Conservation (phyloP, 2,113 vertebrate genomes). For the Rhagologus leucostigma region DNA sequence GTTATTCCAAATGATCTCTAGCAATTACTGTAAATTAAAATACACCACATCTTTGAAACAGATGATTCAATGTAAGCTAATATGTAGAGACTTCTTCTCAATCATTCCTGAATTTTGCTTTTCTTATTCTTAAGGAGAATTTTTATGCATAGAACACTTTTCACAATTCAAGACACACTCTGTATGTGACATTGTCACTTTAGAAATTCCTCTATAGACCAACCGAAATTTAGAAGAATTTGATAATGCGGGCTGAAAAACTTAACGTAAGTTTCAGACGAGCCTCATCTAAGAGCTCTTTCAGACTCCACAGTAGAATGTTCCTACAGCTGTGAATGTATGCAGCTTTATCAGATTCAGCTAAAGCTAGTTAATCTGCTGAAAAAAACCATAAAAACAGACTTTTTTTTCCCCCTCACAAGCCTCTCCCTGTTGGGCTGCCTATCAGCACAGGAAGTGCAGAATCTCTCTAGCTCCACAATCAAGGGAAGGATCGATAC, state of each 20-base stretch:
- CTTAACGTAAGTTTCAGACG: not conserved
- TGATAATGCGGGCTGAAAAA: not conserved
- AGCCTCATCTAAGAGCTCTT: not conserved
- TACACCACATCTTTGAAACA: not conserved
- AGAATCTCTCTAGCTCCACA: not conserved
- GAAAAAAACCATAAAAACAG: not conserved
- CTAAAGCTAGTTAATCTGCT: not conserved
- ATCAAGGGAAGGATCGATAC: not conserved
- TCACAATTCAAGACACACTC: not conserved
- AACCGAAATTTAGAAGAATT: not conserved
- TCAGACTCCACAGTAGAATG: not conserved
- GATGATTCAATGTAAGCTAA: not conserved
- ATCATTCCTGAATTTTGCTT: not conserved
- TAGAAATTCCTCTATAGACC: not conserved
- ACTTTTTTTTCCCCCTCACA: not conserved
- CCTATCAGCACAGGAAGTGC: not conserved
- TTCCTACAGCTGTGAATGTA: not conserved
- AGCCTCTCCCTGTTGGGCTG: not conserved
- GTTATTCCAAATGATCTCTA: not conserved
- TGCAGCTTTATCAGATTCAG: not conserved
- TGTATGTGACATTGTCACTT: not conserved
- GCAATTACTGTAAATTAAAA: not conserved
- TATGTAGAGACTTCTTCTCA: not conserved
- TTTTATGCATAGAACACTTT: not conserved
- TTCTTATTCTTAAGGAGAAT: not conserved